These are phyloP conservation scores for Tricholauxania praeusta DNA, from an alignment of 2,888 invertebrate species.

Conservation along the genomic window DNA sequence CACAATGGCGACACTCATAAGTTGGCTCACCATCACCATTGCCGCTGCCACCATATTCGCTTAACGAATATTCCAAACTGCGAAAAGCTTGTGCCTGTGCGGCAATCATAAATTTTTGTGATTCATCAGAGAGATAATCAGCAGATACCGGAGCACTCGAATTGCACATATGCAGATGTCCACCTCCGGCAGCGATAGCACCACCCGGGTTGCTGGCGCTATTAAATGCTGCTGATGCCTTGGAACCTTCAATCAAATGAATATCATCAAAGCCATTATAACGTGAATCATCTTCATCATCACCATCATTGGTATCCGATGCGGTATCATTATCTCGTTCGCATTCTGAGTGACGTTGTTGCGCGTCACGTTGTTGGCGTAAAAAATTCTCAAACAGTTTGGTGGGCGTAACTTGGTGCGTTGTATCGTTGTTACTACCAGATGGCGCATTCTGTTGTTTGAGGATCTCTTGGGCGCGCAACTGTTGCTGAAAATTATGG, in stretches of 20 bases:
- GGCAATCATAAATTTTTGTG: constrained; percentile 57
- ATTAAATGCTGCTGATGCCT: constrained; percentile 44
- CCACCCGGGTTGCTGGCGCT: constrained; percentile 45
- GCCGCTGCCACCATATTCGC: constrained; percentile 58
- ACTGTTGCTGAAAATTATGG: constrained; percentile 72
- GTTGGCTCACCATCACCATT: constrained; percentile 58
- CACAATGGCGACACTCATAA: constrained; percentile 78
- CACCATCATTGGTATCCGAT: constrained; percentile 52
- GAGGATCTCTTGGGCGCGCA: constrained; percentile 61
- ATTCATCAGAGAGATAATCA: constrained; percentile 57
- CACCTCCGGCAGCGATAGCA: constrained; percentile 40
- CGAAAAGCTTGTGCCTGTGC: constrained; percentile 60
- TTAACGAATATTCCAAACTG: constrained; percentile 62
- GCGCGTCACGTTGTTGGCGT: constrained; percentile 51
- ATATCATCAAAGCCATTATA: constrained; percentile 67
- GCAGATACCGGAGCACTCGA: constrained; percentile 35
- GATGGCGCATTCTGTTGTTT: constrained; percentile 49
- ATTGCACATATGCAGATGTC: constrained; percentile 44
- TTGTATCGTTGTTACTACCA: constrained; percentile 4
- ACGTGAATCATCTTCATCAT: constrained; percentile 63
- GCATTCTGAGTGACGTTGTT: constrained; percentile 53
- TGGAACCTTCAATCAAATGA: constrained; percentile 64
- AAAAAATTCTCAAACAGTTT: constrained; percentile 59
- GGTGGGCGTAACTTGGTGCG: constrained; percentile 46
- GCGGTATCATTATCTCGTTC: constrained; percentile 53